Percentiles rank a stretch among this genome's conserved stretches.
phyloP scores from a whole-genome alignment of 1,140 invertebrate genomes.

The Lasaia peninsularis region DNA sequence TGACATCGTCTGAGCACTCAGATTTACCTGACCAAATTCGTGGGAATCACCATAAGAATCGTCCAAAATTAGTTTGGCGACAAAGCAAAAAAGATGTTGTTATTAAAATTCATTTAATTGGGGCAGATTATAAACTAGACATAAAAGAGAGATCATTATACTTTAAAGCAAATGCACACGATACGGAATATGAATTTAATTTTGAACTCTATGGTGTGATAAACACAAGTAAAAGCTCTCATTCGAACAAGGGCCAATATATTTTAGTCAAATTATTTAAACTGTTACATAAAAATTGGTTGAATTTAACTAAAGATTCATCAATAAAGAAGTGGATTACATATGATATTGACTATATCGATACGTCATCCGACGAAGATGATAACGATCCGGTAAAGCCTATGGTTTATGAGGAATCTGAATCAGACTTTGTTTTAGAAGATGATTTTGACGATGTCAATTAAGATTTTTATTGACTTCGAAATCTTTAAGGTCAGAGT shows the following conservation, averaged over 20 bases:
- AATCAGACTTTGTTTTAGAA: background rate
- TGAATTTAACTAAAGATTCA: conserved; percentile 41
- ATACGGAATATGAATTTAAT: conserved; percentile 46
- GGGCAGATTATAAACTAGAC: conserved; percentile 43
- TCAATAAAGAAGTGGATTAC: conserved; percentile 50
- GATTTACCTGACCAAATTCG: conserved; percentile 1
- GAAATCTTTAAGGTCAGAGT: no score
- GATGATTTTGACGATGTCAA: background rate
- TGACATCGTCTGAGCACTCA: conserved; percentile 32
- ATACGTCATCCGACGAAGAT: conserved; percentile 56
- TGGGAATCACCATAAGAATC: conserved; percentile 16
- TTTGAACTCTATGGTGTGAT: conserved; percentile 55
- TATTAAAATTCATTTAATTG: conserved; percentile 53
- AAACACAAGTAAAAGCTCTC: conserved; percentile 30
- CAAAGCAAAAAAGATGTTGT: conserved; percentile 43
- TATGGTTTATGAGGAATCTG: background rate
- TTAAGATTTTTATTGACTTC: background rate
- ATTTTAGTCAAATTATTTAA: conserved; percentile 48
- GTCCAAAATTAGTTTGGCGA: conserved; percentile 51
- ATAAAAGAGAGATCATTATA: conserved; percentile 39
- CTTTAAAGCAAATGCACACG: conserved; percentile 37
- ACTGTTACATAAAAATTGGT: conserved; percentile 46
- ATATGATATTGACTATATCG: conserved; percentile 54
- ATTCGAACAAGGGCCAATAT: conserved; percentile 54
- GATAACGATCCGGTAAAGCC: background rate